Conservation (phyloP, 2,113 vertebrate species). For the Aleadryas rufinucha region DNA sequence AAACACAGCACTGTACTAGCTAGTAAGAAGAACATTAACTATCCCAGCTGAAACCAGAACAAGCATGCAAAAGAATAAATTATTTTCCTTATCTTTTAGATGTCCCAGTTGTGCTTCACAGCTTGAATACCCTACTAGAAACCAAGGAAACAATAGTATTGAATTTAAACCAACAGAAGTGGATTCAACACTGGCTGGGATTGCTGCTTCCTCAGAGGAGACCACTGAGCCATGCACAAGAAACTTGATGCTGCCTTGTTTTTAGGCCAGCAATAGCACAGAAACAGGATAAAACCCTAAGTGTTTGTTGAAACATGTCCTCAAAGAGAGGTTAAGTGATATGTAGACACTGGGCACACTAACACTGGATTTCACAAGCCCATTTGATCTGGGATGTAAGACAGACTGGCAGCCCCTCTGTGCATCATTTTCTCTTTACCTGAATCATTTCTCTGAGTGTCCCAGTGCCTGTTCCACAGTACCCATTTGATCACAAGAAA, state of each 20-base stretch:
- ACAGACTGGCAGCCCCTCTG: not conserved
- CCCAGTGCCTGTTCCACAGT: not conserved
- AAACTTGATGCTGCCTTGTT: constrained; percentile 67
- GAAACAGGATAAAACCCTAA: not conserved
- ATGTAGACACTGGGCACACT: constrained; percentile 62
- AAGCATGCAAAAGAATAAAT: constrained; percentile 21
- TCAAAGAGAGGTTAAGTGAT: constrained; percentile 67
- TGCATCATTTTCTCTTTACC: not conserved
- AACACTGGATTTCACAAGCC: constrained; percentile 44
- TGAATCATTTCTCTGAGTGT: not conserved
- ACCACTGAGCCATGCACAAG: constrained; percentile 58
- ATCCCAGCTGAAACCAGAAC: not conserved
- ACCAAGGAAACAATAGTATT: constrained; percentile 4
- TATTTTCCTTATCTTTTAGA: constrained; percentile 66
- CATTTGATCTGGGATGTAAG: not conserved
- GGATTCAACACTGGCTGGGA: constrained; percentile 69
- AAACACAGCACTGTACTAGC: not conserved
- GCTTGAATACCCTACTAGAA: constrained; percentile 73
- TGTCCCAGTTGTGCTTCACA: constrained; percentile 74
- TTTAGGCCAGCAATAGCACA: constrained; percentile 70
- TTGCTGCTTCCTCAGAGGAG: constrained; percentile 37
- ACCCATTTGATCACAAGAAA: not conserved
- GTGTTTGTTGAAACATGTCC: constrained; percentile 75
- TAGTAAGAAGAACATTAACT: not conserved
- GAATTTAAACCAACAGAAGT: constrained; percentile 47